phyloP scores from a whole-genome alignment of 2,797 vertebrate species.

The Gallinago stenura region DNA sequence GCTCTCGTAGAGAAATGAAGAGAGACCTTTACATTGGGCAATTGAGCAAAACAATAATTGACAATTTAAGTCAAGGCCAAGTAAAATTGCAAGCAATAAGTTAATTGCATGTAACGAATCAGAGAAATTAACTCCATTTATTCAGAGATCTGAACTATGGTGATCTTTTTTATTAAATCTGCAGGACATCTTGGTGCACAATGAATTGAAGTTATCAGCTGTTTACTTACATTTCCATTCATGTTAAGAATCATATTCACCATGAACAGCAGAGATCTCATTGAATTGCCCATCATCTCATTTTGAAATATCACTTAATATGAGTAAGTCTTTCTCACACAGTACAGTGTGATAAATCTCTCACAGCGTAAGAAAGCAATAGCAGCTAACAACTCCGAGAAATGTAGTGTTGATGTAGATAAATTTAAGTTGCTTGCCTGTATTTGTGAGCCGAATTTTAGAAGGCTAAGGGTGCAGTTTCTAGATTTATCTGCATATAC shows the following conservation, averaged over 20 bases:
- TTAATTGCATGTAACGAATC: not conserved
- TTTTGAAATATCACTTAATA: not conserved
- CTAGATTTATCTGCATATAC: not conserved
- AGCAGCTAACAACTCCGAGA: not conserved
- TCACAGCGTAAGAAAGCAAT: not conserved
- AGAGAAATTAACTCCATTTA: not conserved
- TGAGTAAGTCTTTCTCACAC: not conserved
- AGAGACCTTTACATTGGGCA: not conserved
- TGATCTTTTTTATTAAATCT: not conserved
- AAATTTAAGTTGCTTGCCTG: not conserved
- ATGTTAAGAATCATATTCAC: not conserved
- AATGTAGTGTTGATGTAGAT: not conserved
- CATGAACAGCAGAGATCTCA: not conserved
- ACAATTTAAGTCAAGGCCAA: not conserved
- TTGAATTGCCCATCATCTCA: not conserved
- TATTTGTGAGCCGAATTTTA: not conserved
- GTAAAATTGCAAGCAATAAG: not conserved
- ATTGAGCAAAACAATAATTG: not conserved
- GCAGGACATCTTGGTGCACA: not conserved
- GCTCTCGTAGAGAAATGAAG: not conserved
- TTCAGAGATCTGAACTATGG: not conserved
- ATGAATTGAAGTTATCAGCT: not conserved
- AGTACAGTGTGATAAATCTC: not conserved
- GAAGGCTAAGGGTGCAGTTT: not conserved
- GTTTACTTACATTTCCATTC: not conserved